These are phyloP conservation scores for Tachina fera DNA, from an alignment of 2,888 invertebrate species.

Conservation along the genomic window DNA sequence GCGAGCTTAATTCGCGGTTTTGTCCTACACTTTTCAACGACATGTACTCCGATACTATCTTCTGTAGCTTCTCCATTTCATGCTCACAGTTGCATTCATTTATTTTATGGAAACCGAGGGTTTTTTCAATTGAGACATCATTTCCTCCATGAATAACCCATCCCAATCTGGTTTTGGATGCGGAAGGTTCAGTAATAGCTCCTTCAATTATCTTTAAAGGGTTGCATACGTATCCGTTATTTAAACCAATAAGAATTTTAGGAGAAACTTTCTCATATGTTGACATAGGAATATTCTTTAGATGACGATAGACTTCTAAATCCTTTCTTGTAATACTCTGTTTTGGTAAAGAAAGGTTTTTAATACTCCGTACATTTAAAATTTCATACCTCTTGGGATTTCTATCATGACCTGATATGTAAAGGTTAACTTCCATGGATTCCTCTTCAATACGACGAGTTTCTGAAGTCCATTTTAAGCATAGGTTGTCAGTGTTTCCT, in stretches of 20 bases:
- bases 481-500: not conserved
- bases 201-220: not conserved
- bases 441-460: not conserved
- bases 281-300: no score
- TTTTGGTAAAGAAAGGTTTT: conserved; percentile 2
- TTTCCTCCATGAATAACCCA: not conserved
- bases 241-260: not conserved
- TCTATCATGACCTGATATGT: not conserved
- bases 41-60: not conserved
- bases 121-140: not conserved
- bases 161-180: not conserved
- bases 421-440: not conserved
- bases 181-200: not conserved
- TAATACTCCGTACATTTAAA: not conserved
- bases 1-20: not conserved
- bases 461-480: not conserved
- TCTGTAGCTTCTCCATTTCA: not conserved
- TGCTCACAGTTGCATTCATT: not conserved
- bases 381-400: not conserved
- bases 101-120: not conserved
- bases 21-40: not conserved
- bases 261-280: no score
- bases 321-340: not conserved
- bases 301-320: conserved; percentile 5
- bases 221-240: not conserved